Base-by-base conservation (phyloP, 2,888 invertebrate genomes). In the Sinelater perroti region DNA sequence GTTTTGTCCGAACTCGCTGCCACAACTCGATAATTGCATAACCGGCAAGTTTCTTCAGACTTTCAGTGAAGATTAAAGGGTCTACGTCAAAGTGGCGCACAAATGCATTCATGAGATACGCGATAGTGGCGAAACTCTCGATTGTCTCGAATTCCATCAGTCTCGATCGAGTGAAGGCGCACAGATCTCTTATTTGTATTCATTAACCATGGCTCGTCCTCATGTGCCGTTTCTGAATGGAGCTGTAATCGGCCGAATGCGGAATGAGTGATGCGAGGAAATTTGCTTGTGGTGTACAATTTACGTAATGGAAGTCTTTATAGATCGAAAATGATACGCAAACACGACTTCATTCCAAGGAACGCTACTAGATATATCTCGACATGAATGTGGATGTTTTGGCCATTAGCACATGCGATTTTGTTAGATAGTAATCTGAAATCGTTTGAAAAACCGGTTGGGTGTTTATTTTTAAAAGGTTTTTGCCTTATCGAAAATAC, bases 11-110 rank as follows among this genome's bases (percentile, higher is more conserved):
- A 18, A 20, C 20, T 11, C n/a, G 2, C 13, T 20, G 20, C 20
- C 21, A 20, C 20, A 38, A 38, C 20, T 38, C 38, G 13, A 38
- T 38, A 38, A 38, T 38, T 38, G 20, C 38, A 38, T 38, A 38
- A 38, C 38, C 21, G 38, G 38, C 11, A 18, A 38, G 11, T n/a
- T 10, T 20, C 21, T 17, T 13, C 6, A 20, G 38, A 38, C 21
- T 38, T 18, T 20, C 38, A 21, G 38, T 20, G 20, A 13, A 20
- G 38, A 38, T 38, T 38, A 38, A 38, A 38, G 20, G 20, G n/a
- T 20, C 38, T 38, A 2, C 20, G 36, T 38, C 20, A 13, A n/a
- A 38, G 7, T 38, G 28, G 8, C 38, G 21, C 20, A 20, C 21
- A 20, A 38, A 38, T 20, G 38, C 20, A 38, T 36, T 36, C 18